Evolutionary conservation across 2,113 vertebrate species (phyloP).

Genomic region (Himantopus leucocephalus): DNA sequence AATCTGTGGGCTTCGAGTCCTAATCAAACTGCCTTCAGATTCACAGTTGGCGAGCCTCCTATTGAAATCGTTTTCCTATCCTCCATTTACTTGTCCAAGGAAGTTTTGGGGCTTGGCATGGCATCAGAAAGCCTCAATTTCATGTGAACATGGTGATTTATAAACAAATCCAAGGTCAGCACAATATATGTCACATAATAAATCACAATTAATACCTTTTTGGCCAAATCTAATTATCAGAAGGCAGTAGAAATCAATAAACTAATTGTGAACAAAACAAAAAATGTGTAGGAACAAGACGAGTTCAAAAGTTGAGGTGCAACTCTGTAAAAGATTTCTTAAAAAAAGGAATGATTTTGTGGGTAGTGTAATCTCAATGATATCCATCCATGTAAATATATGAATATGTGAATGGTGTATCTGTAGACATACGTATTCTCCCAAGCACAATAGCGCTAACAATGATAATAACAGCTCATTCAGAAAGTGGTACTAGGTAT

Average conservation of each 20-base stretch:
- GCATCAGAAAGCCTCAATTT: conserved; percentile 63
- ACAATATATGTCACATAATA: conserved; percentile 7
- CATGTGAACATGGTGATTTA: conserved; percentile 39
- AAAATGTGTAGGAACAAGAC: background rate
- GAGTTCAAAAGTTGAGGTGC: background rate
- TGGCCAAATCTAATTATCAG: background rate
- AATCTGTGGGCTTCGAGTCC: conserved; percentile 68
- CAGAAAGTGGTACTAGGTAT: background rate
- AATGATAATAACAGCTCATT: background rate
- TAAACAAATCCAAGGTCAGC: conserved; percentile 55
- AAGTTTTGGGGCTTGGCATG: conserved; percentile 64
- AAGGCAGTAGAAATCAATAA: background rate
- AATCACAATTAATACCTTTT: conserved; percentile 16
- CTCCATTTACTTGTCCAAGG: conserved; percentile 54
- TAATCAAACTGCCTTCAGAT: conserved; percentile 69
- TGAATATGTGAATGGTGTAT: background rate
- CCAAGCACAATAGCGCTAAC: background rate
- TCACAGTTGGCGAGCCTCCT: conserved; percentile 64
- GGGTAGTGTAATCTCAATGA: background rate
- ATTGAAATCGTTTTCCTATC: conserved; percentile 46
- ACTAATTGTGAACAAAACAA: background rate
- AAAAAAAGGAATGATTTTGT: background rate
- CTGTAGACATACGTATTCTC: background rate
- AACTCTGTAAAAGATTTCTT: background rate
- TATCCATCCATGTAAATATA: background rate